These are phyloP conservation scores for Alloplasta piceator DNA, from an alignment of 2,888 invertebrate genomes.

Conservation along the genomic window DNA sequence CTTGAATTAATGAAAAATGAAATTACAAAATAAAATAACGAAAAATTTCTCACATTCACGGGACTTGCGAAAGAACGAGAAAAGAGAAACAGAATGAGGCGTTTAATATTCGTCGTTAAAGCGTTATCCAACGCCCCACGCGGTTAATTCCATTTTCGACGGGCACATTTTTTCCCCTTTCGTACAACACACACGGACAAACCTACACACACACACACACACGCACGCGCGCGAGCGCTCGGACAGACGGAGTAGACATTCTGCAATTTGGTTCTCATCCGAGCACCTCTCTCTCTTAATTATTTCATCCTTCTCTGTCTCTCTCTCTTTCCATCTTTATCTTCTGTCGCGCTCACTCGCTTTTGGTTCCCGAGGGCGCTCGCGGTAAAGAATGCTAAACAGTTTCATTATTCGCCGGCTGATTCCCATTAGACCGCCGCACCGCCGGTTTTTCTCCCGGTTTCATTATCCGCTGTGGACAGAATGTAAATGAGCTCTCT, in stretches of 20 bases:
- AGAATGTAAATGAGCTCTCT: slow-evolving; percentile 80
- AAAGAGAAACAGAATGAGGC: slow-evolving; percentile 8
- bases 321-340: slow-evolving; percentile 37
- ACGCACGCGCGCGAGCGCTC: neutral
- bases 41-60: slow-evolving; percentile 11
- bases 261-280: slow-evolving; percentile 55
- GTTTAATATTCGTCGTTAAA: slow-evolving; percentile 61
- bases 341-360: slow-evolving; percentile 38
- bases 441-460: slow-evolving; percentile 80
- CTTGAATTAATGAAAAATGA: neutral
- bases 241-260: slow-evolving; percentile 44
- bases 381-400: slow-evolving; percentile 81
- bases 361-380: slow-evolving; percentile 57
- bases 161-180: slow-evolving; percentile 55
- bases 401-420: slow-evolving; percentile 82
- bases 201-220: neutral
- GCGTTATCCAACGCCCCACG: slow-evolving; percentile 51
- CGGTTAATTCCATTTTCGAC: slow-evolving; percentile 61
- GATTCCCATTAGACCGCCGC: slow-evolving; percentile 81
- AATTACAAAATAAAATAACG: neutral
- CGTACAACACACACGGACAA: slow-evolving; percentile 6
- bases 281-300: slow-evolving; percentile 74
- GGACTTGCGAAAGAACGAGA: neutral
- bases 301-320: slow-evolving; percentile 75
- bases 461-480: slow-evolving; percentile 81